Evolutionary conservation across 2,888 invertebrate species (phyloP), one percentile per base, ranked within the genome.

Genomic region (Phengaris alcon): DNA sequence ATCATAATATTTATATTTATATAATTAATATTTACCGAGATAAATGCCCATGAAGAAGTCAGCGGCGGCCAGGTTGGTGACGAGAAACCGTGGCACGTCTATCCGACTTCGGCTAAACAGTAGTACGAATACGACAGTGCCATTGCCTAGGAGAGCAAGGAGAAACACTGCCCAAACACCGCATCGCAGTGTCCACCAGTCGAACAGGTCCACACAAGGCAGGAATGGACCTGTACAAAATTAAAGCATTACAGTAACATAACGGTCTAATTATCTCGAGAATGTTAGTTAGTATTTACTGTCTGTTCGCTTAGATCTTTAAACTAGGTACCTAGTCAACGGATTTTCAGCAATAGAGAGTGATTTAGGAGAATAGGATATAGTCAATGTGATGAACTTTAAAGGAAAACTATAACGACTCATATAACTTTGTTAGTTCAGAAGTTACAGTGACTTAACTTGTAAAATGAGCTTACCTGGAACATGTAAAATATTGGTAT

Each of bases 21-120:
- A 64, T 35, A 10, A 6, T 12, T 5, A 15, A 57, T 4, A n/a
- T 73, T 86, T 84, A 96, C 97, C 97, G 78, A 99, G 94, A 89
- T 99, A 99, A 75, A 98, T 94, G 75, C 99, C 99, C 98, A 99
- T 99, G 89, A 98, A 98, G 90, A 99, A 97, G 93, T 99, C 99
- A 0, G 99, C 99, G 0, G 98, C 97, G 0, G 99, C 99, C 79
- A 99, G 94, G 91, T 99, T 99, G 87, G 98, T 98, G 77, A 99
- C 99, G 77, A 99, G 95, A 90, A 99, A 99, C 80, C 99, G 94
- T 3, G 99, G 99, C 55, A 99, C 98, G 89, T 99, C 98, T 95
- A 99, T 97, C 92, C 99, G 98, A 81, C 97, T 97, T 81, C 98
- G 95, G 76, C 98, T 97, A 88, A 97, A 98, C 79, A 98, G 95